Base-by-base conservation (phyloP, 2,888 invertebrate genomes). In the Caenorhabditis sp. region DNA sequence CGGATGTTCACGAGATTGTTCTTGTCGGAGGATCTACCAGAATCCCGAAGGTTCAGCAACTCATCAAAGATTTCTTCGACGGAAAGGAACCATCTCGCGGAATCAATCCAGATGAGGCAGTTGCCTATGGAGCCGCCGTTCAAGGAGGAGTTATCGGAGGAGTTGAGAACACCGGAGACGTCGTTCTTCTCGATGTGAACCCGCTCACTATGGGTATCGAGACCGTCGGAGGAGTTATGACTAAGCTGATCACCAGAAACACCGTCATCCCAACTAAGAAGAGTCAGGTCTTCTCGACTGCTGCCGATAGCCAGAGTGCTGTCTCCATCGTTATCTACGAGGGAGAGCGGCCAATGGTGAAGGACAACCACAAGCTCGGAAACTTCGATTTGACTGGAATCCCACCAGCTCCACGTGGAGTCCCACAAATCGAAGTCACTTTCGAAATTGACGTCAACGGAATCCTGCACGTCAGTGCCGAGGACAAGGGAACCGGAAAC, bases 151-250 rank as follows among this genome's bases (percentile, higher is more conserved):
- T 99, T 0, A 93, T 99, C 68, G 94, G 95, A 76, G 96, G 98
- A 53, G 97, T 97, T 91, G 95, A 97, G 43, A 84, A 84, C 81
- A 87, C 87, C 1, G 95, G 95, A 85, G 96, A 96, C 61, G 94
- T 98, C 83, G 95, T 98, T 0, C 92, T 99, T 74, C 92, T 99
- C 79, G 98, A 99, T 90, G 98, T 99, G 62, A 97, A 97, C 90
- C 98, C 98, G 83, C 92, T 99, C 81, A 98, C 99, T 80, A 93
- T 99, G 93, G 99, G 99, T 91, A 99, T 99, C 89, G 99, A 99
- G 91, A 99, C 99, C 45, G 97, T 98, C 45, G 98, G 98, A 80
- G 98, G 98, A 83, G 98, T 99, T 24, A 99, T 99, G 98, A 98
- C 98, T 84, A 98, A 97, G 90, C 92, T 99, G 66, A 99, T 99